A percentile compares a stretch with the other conserved stretches of the same genome.
Conservation (phyloP, 2,888 invertebrate genomes). For the Xestia ashworthii region DNA sequence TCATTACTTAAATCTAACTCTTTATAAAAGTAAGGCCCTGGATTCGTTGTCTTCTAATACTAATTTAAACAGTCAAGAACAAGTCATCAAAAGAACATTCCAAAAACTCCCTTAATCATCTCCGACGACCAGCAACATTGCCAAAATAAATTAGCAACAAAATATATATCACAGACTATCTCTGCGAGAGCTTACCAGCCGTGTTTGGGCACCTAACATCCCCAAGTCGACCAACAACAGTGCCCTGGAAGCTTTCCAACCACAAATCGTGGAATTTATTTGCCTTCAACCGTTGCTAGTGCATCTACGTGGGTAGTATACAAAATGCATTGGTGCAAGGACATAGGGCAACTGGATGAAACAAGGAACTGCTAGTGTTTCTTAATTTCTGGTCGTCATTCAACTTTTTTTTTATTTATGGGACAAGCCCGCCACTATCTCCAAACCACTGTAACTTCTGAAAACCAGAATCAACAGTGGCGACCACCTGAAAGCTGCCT, state of each 20-base stretch:
- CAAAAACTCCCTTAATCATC: constrained; percentile 30
- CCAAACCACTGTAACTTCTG: too few species aligned
- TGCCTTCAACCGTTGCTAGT: constrained; percentile 85
- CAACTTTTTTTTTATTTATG: too few species aligned
- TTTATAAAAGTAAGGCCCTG: background rate
- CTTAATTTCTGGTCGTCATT: too few species aligned
- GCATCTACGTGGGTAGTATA: constrained; percentile 86
- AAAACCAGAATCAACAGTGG: too few species aligned
- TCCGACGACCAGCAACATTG: constrained; percentile 20
- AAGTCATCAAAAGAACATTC: background rate
- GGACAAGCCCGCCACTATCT: too few species aligned
- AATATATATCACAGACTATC: constrained; percentile 64
- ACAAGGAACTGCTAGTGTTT: background rate
- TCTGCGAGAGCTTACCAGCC: constrained; percentile 61
- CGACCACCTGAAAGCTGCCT: too few species aligned
- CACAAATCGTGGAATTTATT: constrained; percentile 89
- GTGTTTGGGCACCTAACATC: constrained; percentile 71
- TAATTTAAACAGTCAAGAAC: background rate
- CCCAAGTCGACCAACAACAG: constrained; percentile 79
- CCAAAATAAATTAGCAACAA: constrained; percentile 63
- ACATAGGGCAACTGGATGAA: constrained; percentile 64
- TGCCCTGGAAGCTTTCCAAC: constrained; percentile 87
- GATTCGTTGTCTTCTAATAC: background rate
- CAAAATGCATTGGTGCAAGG: constrained; percentile 75
- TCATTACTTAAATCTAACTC: background rate